Conservation (phyloP, 35 echinoderm and acorn worm genomes). For the Anneissia japonica region DNA sequence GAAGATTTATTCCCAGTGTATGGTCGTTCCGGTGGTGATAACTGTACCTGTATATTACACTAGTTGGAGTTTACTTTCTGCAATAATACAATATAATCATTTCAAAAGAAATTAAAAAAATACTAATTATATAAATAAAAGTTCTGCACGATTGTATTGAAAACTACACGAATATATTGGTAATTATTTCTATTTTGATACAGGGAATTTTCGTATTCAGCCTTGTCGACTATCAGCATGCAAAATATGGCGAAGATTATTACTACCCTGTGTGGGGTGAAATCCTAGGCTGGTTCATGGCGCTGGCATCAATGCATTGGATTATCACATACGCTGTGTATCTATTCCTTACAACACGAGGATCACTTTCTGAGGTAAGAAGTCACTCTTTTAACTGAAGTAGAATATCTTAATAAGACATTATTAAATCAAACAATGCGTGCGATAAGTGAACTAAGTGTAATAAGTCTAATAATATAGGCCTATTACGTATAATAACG, state of each 20-base stretch:
- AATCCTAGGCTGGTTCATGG: conserved; percentile 21
- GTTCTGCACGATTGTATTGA: background rate
- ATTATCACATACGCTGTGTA: conserved; percentile 4
- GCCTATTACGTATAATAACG: too few relatives aligned
- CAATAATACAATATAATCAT: too few relatives aligned
- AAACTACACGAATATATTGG: background rate
- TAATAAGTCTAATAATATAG: too few relatives aligned
- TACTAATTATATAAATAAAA: too few relatives aligned
- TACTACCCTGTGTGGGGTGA: conserved; percentile 22
- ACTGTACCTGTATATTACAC: too few relatives aligned
- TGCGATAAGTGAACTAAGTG: too few relatives aligned
- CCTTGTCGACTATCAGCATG: conserved; percentile 20
- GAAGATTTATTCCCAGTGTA: too few relatives aligned
- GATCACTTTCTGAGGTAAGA: conserved; percentile 33
- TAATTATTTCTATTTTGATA: background rate
- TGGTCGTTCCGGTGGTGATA: too few relatives aligned
- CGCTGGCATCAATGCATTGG: conserved; percentile 31
- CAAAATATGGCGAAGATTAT: conserved; percentile 35
- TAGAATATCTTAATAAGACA: too few relatives aligned
- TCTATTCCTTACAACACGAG: background rate
- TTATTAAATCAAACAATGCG: too few relatives aligned
- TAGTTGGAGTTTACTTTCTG: too few relatives aligned
- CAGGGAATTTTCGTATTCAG: conserved; percentile 51
- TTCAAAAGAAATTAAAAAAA: too few relatives aligned
- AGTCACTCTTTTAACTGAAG: background rate